phyloP scores from a whole-genome alignment of 2,113 vertebrate species.

The Lepus timidus region DNA sequence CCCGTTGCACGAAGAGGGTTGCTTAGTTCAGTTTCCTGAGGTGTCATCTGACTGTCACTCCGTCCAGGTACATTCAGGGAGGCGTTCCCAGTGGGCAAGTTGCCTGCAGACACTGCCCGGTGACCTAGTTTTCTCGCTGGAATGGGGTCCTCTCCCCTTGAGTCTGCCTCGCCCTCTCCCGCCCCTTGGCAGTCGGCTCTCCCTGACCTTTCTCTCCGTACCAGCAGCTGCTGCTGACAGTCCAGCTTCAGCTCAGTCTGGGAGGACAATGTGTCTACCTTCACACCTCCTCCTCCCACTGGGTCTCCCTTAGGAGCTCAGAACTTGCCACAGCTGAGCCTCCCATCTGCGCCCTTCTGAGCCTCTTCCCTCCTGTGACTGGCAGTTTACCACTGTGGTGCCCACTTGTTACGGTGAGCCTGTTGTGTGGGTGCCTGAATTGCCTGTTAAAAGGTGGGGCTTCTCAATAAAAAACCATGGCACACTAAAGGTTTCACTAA shows the following conservation, averaged over 20 bases:
- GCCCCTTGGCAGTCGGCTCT: background rate
- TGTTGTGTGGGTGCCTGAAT: background rate
- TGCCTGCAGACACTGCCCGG: background rate
- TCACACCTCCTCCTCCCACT: background rate
- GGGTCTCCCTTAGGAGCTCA: background rate
- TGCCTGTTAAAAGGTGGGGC: background rate
- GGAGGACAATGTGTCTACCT: background rate
- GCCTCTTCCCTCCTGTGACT: background rate
- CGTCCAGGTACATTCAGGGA: background rate
- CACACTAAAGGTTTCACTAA: background rate
- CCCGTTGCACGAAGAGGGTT: background rate
- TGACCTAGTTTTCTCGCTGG: slow-evolving; percentile 56
- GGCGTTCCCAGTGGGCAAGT: slow-evolving; percentile 9
- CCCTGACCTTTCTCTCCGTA: slow-evolving; percentile 17
- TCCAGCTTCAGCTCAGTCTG: background rate
- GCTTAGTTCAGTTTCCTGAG: slow-evolving; percentile 8
- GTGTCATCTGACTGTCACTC: slow-evolving; percentile 22
- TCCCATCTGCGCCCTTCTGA: background rate
- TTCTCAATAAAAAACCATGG: slow-evolving; percentile 26
- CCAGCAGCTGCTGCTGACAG: background rate
- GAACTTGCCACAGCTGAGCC: background rate
- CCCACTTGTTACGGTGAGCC: background rate
- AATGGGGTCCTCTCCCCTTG: background rate
- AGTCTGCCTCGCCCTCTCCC: background rate
- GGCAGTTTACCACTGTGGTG: background rate